Percentiles rank a stretch among this genome's conserved stretches.
These are phyloP conservation scores for Mycteria americana DNA, from an alignment of 2,797 vertebrate species.

Conservation along the genomic window DNA sequence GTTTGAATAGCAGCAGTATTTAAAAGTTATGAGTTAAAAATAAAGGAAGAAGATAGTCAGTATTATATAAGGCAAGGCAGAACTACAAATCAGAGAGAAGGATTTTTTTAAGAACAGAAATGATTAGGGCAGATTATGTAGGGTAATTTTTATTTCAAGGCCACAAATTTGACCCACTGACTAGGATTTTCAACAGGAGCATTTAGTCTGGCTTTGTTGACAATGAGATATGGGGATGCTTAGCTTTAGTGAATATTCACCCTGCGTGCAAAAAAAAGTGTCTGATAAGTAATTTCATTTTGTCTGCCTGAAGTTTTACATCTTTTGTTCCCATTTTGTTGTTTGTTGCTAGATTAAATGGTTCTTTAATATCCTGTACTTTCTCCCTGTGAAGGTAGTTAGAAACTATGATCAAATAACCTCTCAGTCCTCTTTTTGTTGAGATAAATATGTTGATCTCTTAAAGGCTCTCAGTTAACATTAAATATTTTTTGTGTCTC, in stretches of 20 bases:
- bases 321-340: neutral
- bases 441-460: neutral
- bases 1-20: neutral
- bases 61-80: neutral
- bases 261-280: neutral
- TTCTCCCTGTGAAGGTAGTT: neutral
- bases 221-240: neutral
- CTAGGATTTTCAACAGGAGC: neutral
- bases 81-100: neutral
- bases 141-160: neutral
- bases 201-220: neutral
- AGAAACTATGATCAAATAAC: neutral
- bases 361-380: constrained; percentile 3
- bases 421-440: neutral
- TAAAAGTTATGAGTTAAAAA: neutral
- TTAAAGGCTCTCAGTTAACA: neutral
- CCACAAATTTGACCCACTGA: neutral
- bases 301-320: neutral
- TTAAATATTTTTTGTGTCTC: neutral
- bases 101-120: neutral
- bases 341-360: neutral
- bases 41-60: neutral
- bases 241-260: neutral
- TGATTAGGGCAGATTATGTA: neutral
- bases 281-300: neutral